Base-by-base conservation (phyloP, 1,140 invertebrate genomes). In the Neodiprion lecontei region DNA sequence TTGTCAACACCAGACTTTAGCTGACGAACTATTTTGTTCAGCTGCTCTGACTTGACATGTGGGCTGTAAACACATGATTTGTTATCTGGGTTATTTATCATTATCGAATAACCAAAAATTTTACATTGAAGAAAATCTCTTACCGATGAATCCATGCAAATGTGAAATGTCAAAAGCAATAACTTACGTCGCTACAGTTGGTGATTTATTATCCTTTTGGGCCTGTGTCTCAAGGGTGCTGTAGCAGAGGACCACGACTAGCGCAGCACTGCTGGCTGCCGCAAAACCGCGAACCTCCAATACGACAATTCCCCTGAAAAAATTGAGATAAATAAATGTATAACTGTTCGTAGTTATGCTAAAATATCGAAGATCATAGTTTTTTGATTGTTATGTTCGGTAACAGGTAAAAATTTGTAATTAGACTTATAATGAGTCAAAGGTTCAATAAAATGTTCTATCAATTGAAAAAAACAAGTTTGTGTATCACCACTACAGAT, bases 181-280 rank as follows among this genome's bases (percentile, higher is more conserved):
- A 61, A 61, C 53, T 61, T 61, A 61, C 53, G 53, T 17, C 53
- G n/a, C 53, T 61, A 9, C 53, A 5, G 11, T 61, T 12, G 53
- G 53, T 61, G 53, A 17, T 17, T 61, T 61, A 17, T 61, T 69
- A 0, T 69, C 67, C 17, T 81, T 80, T 49, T 83, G 79, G 68
- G 79, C 72, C 77, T 85, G 84, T 28, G 80, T 77, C 77, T 86
- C 85, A n/a, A 88, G 78, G 70, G 81, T 84, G 76, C 79, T 84
- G 77, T 84, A 88, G 66, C 83, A 81, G 66, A 87, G 78, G 72
- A 85, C 82, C 72, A 83, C 75, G 69, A 87, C 81, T 67, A 87
- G 76, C 78, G 84, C 86, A 83, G 82, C 85, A 86, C 85, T 87
- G 83, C 86, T 85, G 84, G 84, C 85, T 81, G 86, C 86, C 76